phyloP scores from a whole-genome alignment of 2,113 vertebrate species.

The Pholis gunnellus region DNA sequence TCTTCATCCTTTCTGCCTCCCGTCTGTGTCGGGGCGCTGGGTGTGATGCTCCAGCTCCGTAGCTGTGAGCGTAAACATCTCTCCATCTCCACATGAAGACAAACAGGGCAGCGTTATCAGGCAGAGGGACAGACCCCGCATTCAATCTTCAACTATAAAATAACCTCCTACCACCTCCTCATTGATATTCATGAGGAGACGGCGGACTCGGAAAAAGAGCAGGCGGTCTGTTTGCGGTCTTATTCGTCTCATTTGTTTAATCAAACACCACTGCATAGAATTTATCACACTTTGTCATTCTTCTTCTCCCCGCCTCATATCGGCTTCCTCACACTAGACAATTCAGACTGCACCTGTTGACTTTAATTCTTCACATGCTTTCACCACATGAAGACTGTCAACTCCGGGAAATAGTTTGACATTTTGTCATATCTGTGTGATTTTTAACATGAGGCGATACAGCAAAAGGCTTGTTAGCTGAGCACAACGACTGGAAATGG shows the following conservation, averaged over 20 bases:
- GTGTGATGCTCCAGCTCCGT: slow-evolving; percentile 37
- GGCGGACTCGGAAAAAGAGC: slow-evolving; percentile 46
- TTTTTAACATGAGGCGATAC: not conserved
- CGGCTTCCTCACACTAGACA: slow-evolving; percentile 22
- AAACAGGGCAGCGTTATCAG: slow-evolving; percentile 70
- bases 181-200: slow-evolving; percentile 75
- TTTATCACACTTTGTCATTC: slow-evolving; percentile 54
- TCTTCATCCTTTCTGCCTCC: slow-evolving; percentile 41
- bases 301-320: not conserved
- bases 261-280: slow-evolving; percentile 59
- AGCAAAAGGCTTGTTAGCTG: not conserved
- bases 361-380: not conserved
- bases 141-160: slow-evolving; percentile 73
- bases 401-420: not conserved
- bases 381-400: not conserved
- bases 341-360: slow-evolving; percentile 25
- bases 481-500: not conserved
- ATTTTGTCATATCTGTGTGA: not conserved
- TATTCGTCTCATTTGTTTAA: slow-evolving; percentile 69
- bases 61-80: slow-evolving; percentile 72
- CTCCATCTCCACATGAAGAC: slow-evolving; percentile 67
- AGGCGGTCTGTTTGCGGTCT: slow-evolving; percentile 58
- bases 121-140: slow-evolving; percentile 53
- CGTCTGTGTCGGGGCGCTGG: slow-evolving; percentile 30
- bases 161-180: slow-evolving; percentile 57